phyloP scores from a whole-genome alignment of 2,888 invertebrate species.

The Harpagoxenus sublaevis region DNA sequence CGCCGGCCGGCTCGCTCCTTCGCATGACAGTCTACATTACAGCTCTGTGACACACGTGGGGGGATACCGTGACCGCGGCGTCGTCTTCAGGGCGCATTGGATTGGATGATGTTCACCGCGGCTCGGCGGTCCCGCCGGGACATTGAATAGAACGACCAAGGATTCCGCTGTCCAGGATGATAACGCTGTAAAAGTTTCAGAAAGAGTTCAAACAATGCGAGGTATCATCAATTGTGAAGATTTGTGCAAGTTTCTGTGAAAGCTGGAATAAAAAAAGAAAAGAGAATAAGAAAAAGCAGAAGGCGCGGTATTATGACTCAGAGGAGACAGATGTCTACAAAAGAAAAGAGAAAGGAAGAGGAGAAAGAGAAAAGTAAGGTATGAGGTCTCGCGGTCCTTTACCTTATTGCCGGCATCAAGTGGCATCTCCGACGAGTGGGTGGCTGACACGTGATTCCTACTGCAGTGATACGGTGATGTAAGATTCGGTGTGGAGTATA shows the following conservation, averaged over 20 bases:
- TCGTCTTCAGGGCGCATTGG: neutral
- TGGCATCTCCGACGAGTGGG: neutral
- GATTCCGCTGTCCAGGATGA: neutral
- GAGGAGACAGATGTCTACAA: neutral
- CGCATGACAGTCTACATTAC: conserved; percentile 29
- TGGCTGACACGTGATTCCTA: conserved; percentile 1
- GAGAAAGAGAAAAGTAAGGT: neutral
- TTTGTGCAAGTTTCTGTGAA: neutral
- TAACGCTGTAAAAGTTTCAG: neutral
- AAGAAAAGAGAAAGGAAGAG: neutral
- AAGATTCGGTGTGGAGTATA: conserved; percentile 29
- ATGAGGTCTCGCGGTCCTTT: neutral
- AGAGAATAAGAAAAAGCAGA: neutral
- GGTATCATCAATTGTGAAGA: neutral
- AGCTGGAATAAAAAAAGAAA: neutral
- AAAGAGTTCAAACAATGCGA: neutral
- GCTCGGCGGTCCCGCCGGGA: neutral
- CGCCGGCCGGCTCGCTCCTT: conserved; percentile 25
- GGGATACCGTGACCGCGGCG: neutral
- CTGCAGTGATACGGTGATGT: neutral
- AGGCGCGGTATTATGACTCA: neutral
- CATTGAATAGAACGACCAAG: neutral
- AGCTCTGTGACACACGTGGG: neutral
- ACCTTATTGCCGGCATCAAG: neutral
- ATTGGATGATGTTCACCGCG: neutral